Evolutionary conservation across 2,888 invertebrate species (phyloP), one percentile per base, ranked within the genome.

Genomic region (Nephrocerus scutellatus): DNA sequence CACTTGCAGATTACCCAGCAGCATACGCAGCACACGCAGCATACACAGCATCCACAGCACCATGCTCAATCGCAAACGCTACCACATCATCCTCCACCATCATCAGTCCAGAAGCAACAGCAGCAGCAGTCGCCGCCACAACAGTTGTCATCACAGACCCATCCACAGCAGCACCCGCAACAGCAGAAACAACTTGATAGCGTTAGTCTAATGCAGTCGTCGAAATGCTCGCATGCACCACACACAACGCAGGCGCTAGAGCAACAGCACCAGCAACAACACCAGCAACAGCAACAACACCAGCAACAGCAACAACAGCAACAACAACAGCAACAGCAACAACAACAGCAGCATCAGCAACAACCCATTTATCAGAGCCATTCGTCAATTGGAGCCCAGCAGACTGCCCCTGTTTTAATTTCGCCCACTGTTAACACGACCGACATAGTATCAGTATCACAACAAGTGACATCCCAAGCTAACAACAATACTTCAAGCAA

Each of bases 41-140:
- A 48, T 42, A 36, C 25, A 24, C 54, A 50, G 19, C 54, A 49
- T 13, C 52, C 50, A 16, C 53, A 53, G 28, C 55, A 52, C 24
- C 51, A 51, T 26, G 48, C 47, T 19, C 48, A 44, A 23, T 43
- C 41, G 39, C 50, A 34, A 34, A 43, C 42, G 39, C 49, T 30
- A 12, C 38, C 30, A 23, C 48, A 41, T 29, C 31, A 44, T 39
- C 52, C 40, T 20, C 51, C 48, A 6, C 42, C 50, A 33, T 42
- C 29, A n/a, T 36, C 24, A 29, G 51, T 21, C 9, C 48, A 43
- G 48, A 62, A 41, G 43, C 47, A 47, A 34, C 45, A 46, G 30
- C 59, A 53, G 41, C 54, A 61, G 15, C 60, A 59, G 36, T 50
- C 58, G 10, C 50, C 61, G 18, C 59, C 58, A 19, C 32, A 32